A percentile compares a stretch with the other conserved stretches of the same genome.
These are phyloP conservation scores for Leptinotarsa haldemani DNA, from an alignment of 2,888 invertebrate genomes.

Conservation along the genomic window DNA sequence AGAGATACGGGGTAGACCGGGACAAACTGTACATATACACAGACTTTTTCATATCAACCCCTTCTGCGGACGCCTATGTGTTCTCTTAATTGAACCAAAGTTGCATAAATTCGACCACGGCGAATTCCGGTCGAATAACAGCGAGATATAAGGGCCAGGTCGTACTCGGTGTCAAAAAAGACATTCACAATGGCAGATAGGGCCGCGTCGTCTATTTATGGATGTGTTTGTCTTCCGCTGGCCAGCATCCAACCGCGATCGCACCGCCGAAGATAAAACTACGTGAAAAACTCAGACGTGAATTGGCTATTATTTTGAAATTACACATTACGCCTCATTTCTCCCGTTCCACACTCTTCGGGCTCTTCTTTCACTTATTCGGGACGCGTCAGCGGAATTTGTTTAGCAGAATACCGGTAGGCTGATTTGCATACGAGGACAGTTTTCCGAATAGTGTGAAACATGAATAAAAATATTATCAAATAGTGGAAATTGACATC, in stretches of 20 bases:
- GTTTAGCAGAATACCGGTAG: background rate
- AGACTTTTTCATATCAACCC: too few species aligned
- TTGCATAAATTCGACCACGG: slow-evolving; percentile 4
- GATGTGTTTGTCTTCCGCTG: slow-evolving; percentile 60
- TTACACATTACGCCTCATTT: slow-evolving; percentile 46
- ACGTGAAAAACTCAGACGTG: slow-evolving; percentile 47
- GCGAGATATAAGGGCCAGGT: slow-evolving; percentile 32
- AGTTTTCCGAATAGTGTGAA: background rate
- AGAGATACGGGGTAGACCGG: too few species aligned
- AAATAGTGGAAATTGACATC: too few species aligned
- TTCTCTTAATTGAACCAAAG: slow-evolving; percentile 16
- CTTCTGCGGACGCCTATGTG: background rate
- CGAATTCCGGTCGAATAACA: slow-evolving; percentile 3
- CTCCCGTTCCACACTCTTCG: slow-evolving; percentile 28
- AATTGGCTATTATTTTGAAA: slow-evolving; percentile 50
- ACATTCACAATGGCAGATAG: slow-evolving; percentile 57
- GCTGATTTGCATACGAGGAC: background rate
- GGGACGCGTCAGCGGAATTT: slow-evolving; percentile 38
- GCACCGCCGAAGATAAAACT: slow-evolving; percentile 46
- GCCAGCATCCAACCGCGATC: slow-evolving; percentile 56
- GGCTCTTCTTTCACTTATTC: slow-evolving; percentile 23
- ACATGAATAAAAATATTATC: too few species aligned
- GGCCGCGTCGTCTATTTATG: slow-evolving; percentile 59
- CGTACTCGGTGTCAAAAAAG: slow-evolving; percentile 52
- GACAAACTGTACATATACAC: too few species aligned